Percentiles rank a stretch among this genome's conserved stretches.
phyloP scores from a whole-genome alignment of 2,797 vertebrate species.

The Chiroxiphia lanceolata region DNA sequence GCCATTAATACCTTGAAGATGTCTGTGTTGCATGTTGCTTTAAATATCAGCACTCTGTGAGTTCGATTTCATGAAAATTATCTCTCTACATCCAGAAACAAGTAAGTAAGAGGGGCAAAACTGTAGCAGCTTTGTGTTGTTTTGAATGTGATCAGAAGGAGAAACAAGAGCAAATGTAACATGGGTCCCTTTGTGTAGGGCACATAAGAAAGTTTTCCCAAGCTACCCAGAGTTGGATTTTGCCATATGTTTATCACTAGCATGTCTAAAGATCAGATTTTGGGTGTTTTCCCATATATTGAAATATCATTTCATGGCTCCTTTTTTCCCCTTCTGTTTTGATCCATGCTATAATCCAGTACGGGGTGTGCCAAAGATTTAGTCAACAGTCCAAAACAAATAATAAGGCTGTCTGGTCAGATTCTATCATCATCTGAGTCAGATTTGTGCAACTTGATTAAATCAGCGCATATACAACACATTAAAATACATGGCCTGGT shows the following conservation, averaged over 20 bases:
- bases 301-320: background rate
- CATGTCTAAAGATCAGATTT: background rate
- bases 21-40: background rate
- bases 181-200: background rate
- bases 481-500: background rate
- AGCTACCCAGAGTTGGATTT: conserved; percentile 17
- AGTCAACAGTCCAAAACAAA: conserved; percentile 11
- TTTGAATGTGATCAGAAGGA: background rate
- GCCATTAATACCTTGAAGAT: background rate
- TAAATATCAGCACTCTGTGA: background rate
- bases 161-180: background rate
- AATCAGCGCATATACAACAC: background rate
- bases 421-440: conserved; percentile 31
- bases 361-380: background rate
- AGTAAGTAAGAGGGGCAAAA: background rate
- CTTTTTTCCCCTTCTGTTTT: background rate
- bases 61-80: conserved; percentile 29
- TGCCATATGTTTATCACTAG: conserved; percentile 19
- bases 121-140: background rate
- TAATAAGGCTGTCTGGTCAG: conserved; percentile 21
- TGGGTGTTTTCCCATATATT: background rate
- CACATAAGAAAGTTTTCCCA: background rate
- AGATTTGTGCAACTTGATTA: conserved; percentile 15
- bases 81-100: conserved; percentile 5
- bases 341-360: background rate